Percentiles rank a stretch among this genome's conserved stretches.
phyloP scores from a whole-genome alignment of 2,797 vertebrate species.

The Ctenochaetus hawaiiensis region DNA sequence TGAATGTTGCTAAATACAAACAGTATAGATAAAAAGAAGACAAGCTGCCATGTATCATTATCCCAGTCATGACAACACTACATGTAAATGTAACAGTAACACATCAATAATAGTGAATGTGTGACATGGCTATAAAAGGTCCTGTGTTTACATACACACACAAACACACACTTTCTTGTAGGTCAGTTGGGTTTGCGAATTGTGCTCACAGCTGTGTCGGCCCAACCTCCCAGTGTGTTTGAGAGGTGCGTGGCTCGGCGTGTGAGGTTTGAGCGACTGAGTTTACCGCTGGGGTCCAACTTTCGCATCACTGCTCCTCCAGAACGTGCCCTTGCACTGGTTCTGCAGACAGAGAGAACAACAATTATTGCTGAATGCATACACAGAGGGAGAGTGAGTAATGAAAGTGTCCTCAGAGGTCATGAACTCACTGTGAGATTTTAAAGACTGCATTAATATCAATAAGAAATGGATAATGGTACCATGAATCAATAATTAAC shows the following conservation, averaged over 20 bases:
- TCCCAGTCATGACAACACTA: conserved; percentile 48
- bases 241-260: conserved; percentile 75
- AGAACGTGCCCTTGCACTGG: conserved; percentile 53
- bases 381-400: background rate
- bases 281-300: conserved; percentile 77
- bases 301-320: conserved; percentile 74
- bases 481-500: background rate
- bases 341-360: conserved; percentile 53
- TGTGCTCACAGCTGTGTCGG: conserved; percentile 73
- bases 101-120: conserved; percentile 33
- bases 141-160: conserved; percentile 21
- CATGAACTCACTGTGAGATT: background rate
- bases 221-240: conserved; percentile 78
- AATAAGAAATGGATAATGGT: background rate
- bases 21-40: conserved; percentile 31
- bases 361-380: background rate
- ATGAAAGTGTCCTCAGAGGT: background rate
- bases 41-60: conserved; percentile 42
- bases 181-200: conserved; percentile 77
- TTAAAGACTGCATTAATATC: too few species aligned
- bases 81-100: conserved; percentile 55
- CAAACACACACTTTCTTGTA: conserved; percentile 26
- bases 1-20: conserved; percentile 32
- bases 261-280: conserved; percentile 78
- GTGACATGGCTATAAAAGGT: conserved; percentile 52